Base-by-base conservation (phyloP, 2,888 invertebrate species). In the Pterostichus niger region DNA sequence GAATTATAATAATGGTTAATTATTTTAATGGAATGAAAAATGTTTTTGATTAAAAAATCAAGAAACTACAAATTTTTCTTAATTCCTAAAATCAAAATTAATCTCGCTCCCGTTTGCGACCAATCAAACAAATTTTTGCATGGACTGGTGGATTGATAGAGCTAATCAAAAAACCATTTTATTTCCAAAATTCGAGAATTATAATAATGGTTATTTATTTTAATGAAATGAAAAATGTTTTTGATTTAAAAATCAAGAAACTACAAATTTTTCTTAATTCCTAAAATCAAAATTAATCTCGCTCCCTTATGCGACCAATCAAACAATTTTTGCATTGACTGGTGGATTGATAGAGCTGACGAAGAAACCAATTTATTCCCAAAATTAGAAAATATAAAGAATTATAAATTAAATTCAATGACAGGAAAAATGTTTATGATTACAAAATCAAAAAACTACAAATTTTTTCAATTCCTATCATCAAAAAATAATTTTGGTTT, bases 321-420 rank as follows among this genome's bases (percentile, higher is more conserved):
- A 59, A 59, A 1, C 24, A 59, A 59, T 59, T 9, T 10, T 9
- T 59, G 13, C 13, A 59, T 59, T 59, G 17, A 59, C 31, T 59
- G 59, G 59, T 11, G 59, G 59, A 59, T 59, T 59, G 24, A 59
- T 59, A 40, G 59, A 59, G 59, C 59, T n/a, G n/a, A 49, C 6
- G 0, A 49, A 49, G 10, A 49, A 4, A 49, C 2, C 5, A 4
- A 49, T 5, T 11, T 2, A 24, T 2, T 24, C 24, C 3, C 24
- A 24, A 24, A 24, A 24, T 24, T 24, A 24, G 1, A 24, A 2
- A 49, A 13, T 11, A 11, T n/a, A 49, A 49, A 7, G 24, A 24
- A n/a, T n/a, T n/a, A n/a, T n/a, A 24, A 24, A 24, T 7, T 40
- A 3, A 40, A 3, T 40, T 7, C 9, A 40, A 6, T 40, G 3